Base-by-base conservation (phyloP, 92 coral and sea anemone species). In the Umimayanthus kanabou region DNA sequence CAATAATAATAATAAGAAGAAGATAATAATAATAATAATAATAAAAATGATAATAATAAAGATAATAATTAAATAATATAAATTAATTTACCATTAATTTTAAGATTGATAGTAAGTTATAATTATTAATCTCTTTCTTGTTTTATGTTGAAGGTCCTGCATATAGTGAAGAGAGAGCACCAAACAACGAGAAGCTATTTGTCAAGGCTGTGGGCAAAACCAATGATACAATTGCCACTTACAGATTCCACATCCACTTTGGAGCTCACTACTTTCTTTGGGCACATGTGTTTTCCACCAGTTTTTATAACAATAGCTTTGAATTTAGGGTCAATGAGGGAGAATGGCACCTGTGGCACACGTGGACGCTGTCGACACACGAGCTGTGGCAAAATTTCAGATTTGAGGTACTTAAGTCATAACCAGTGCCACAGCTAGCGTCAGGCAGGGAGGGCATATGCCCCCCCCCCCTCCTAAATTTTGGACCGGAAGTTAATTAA, bases 91-190 rank as follows among this genome's bases (percentile, higher is more conserved):
- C 2, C 37, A 33, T 33, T n/a, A n/a, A n/a, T n/a, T 33, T 33
- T 33, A 33, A 33, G 37, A 33, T 33, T 33, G 37, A 33, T 33
- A 33, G 2, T 33, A 2, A 33, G 49, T 25, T 22, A 28, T 61
- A 23, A 3, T 76, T 20, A 42, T 22, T 26, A 9, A 23, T 43
- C n/a, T 79, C n/a, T 76, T 50, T 10, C 64, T 37, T 64, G 47
- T 80, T 87, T 61, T 39, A 8, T 71, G 7, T 50, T 76, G 29
- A 76, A 96, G 99, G 99, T 77, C 96, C 98, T 78, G 99, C 99
- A 0, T 97, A 87, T 83, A 87, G 94, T 75, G 87, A 89, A 76
- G 66, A 85, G 72, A n/a, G 18, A 80, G 64, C 61, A 4, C 16
- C 65, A 25, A 47, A 57, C 58, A 3, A 0, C 2, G 85, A 84